Conservation (phyloP, 2,113 vertebrate genomes). For the Stigmatopora argus region DNA sequence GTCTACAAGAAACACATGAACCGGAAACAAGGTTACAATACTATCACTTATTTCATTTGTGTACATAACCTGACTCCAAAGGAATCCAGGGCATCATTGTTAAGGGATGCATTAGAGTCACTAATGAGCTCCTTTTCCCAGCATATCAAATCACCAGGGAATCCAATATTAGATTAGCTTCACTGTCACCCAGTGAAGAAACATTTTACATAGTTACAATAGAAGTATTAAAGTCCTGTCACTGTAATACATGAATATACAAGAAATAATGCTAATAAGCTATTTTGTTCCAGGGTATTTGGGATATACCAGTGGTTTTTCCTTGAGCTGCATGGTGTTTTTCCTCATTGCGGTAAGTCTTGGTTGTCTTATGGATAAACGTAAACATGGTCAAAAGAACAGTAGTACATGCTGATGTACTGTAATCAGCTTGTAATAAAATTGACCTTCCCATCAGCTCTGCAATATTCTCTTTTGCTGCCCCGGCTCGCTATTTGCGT, state of each 20-base stretch:
- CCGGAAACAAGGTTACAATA: neutral
- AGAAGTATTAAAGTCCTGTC: too few relatives aligned
- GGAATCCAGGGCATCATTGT: neutral
- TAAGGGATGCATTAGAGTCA: constrained; percentile 11
- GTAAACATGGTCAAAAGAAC: constrained; percentile 1
- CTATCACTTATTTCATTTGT: neutral
- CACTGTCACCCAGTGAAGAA: neutral
- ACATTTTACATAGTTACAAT: neutral
- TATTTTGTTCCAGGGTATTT: constrained; percentile 82
- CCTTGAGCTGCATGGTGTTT: constrained; percentile 97
- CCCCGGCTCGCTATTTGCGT: constrained; percentile 25
- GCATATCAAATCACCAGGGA: constrained; percentile 10
- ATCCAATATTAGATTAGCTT: neutral
- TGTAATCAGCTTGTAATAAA: constrained; percentile 16
- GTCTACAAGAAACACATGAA: neutral
- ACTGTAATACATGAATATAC: neutral
- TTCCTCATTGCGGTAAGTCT: constrained; percentile 91
- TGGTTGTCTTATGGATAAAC: neutral
- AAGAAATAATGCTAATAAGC: constrained; percentile 20
- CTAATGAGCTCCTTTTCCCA: constrained; percentile 30
- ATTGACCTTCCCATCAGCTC: constrained; percentile 24
- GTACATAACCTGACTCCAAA: neutral
- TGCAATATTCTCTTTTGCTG: constrained; percentile 33
- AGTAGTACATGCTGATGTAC: constrained; percentile 12
- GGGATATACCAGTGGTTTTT: constrained; percentile 97